A percentile compares a stretch with the other conserved stretches of the same genome.
Evolutionary conservation across 23 tunicate genomes (phyloP).

Genomic region (Trididemnum clinides): DNA sequence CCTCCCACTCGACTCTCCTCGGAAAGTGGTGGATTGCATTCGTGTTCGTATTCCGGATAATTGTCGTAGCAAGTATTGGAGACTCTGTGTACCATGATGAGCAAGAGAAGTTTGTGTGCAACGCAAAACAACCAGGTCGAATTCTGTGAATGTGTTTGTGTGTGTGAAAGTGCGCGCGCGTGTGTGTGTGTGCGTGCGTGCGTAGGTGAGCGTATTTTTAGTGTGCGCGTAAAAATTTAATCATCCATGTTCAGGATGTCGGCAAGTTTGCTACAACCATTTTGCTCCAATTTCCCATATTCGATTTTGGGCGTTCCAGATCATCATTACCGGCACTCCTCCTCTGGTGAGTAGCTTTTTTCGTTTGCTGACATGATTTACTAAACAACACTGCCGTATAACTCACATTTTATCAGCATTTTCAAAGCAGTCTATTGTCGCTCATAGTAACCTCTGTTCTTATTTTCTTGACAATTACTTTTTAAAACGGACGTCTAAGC

Average conservation of each 20-base stretch:
- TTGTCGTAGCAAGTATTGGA: conserved; percentile 87
- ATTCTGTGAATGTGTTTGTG: no score
- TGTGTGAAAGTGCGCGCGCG: no score
- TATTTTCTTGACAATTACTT: no score
- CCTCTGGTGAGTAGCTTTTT: conserved; percentile 80
- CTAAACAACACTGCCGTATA: no score
- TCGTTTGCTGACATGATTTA: no score
- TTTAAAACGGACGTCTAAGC: no score
- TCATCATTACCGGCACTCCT: conserved; percentile 73
- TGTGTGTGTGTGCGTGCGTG: no score
- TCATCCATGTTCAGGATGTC: conserved; percentile 61
- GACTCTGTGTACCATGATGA: conserved; percentile 87
- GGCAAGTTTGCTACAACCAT: conserved; percentile 82
- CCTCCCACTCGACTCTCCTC: conserved; percentile 76
- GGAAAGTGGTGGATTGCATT: conserved; percentile 93
- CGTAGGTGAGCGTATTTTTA: not conserved
- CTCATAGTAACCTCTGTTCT: no score
- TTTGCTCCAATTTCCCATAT: conserved; percentile 93
- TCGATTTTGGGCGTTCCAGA: conserved; percentile 94
- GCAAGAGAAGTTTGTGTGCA: conserved; percentile 90
- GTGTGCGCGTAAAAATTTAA: not conserved
- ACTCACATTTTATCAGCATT: no score
- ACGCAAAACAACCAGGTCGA: conserved; percentile 86
- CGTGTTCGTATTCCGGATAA: conserved; percentile 86
- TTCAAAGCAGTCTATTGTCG: no score